Percentiles rank a stretch among this genome's conserved stretches.
phyloP scores from a whole-genome alignment of 1,140 invertebrate genomes.

The Cherax quadricarinatus region DNA sequence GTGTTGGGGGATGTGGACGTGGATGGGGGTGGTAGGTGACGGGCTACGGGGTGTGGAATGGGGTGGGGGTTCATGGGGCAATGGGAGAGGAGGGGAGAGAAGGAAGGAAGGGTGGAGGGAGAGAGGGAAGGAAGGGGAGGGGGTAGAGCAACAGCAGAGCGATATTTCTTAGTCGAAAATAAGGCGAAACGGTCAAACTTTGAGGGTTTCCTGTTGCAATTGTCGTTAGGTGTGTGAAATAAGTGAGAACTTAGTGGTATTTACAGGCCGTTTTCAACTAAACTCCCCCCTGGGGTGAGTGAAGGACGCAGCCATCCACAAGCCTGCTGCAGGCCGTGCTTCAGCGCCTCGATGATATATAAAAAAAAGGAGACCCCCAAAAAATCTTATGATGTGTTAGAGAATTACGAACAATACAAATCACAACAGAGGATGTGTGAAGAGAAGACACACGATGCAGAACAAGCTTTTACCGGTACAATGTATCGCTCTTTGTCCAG shows the following conservation, averaged over 20 bases:
- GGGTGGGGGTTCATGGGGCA: background rate
- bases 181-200: constrained; percentile 56
- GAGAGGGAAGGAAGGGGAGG: background rate
- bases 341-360: too few species aligned
- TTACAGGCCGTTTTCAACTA: constrained; percentile 54
- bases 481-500: too few species aligned
- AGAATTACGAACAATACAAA: too few species aligned
- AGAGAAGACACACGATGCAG: too few species aligned
- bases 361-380: too few species aligned
- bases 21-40: background rate
- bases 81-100: background rate
- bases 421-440: too few species aligned
- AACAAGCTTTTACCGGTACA: too few species aligned
- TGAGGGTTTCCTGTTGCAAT: constrained; percentile 54
- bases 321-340: background rate
- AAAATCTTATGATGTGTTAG: too few species aligned
- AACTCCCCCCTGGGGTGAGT: constrained; percentile 42
- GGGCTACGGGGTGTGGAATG: background rate
- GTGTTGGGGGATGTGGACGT: background rate
- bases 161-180: constrained; percentile 56
- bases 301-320: constrained; percentile 15
- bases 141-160: background rate
- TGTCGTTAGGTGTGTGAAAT: constrained; percentile 61
- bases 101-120: background rate
- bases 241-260: constrained; percentile 55